These are phyloP conservation scores for Aurelia aurita complex sp. Pacific DNA, from an alignment of 30 jellyfish, hydroid and myxozoan species.

Conservation along the genomic window DNA sequence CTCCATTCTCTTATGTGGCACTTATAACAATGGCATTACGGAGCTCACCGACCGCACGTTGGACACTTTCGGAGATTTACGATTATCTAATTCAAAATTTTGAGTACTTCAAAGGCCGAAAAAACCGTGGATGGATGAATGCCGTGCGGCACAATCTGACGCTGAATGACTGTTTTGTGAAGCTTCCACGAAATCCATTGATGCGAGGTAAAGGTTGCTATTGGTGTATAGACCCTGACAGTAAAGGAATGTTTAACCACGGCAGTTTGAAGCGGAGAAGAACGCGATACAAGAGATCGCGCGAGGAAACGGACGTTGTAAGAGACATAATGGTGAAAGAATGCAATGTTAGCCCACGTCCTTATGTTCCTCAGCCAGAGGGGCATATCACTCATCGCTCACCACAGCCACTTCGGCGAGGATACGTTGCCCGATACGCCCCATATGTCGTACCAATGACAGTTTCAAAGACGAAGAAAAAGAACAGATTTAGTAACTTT, in stretches of 20 bases:
- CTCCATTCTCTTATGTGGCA: conserved; percentile 72
- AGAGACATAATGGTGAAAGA: conserved; percentile 17
- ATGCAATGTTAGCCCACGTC: background rate
- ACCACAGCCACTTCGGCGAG: background rate
- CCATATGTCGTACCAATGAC: conserved; percentile 10
- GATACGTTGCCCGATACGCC: background rate
- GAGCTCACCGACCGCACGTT: conserved; percentile 36
- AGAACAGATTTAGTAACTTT: conserved; percentile 26
- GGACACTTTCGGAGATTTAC: conserved; percentile 54
- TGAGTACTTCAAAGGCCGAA: conserved; percentile 41
- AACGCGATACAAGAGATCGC: conserved; percentile 46
- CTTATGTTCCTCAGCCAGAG: background rate
- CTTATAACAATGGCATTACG: conserved; percentile 63
- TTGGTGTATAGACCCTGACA: conserved; percentile 67
- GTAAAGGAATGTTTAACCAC: conserved; percentile 72
- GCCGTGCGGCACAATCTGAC: conserved; percentile 80
- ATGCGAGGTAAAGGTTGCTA: conserved; percentile 72
- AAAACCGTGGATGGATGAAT: conserved; percentile 62
- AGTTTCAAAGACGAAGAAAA: conserved; percentile 8
- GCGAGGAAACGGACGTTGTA: conserved; percentile 46
- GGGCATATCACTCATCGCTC: background rate
- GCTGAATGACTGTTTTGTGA: conserved; percentile 70
- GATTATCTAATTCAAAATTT: conserved; percentile 41
- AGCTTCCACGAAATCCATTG: conserved; percentile 63
- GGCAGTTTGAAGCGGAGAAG: conserved; percentile 71